phyloP scores from a whole-genome alignment of 2,888 invertebrate species.

The Dicranocentrus wangi region DNA sequence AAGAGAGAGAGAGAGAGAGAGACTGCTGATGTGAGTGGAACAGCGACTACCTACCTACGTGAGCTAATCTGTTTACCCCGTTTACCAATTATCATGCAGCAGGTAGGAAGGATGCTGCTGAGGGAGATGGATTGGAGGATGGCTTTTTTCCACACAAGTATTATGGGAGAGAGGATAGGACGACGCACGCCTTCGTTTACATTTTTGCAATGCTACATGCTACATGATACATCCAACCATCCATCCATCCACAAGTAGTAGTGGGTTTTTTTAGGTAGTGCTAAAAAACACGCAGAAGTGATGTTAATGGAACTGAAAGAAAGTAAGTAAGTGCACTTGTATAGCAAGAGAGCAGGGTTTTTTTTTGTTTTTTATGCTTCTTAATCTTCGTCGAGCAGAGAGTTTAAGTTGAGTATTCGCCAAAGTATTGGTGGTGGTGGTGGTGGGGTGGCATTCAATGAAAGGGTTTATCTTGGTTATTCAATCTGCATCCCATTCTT shows the following conservation, averaged over 20 bases:
- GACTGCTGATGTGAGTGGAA: background rate
- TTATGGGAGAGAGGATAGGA: no score
- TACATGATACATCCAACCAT: background rate
- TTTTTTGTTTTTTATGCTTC: background rate
- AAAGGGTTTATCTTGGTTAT: background rate
- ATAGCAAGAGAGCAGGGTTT: background rate
- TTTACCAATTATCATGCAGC: background rate
- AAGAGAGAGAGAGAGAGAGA: no score
- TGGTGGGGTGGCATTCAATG: background rate
- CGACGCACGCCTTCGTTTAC: slow-evolving; percentile 4
- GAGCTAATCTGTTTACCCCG: background rate
- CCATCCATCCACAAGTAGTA: no score
- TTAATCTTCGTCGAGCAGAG: background rate
- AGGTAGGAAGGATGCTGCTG: slow-evolving; percentile 9
- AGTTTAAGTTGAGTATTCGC: no score
- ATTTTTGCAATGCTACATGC: background rate
- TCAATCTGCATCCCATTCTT: background rate
- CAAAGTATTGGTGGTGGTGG: background rate
- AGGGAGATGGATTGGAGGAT: no score
- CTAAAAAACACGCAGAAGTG: slow-evolving; percentile 11
- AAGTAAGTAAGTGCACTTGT: slow-evolving; percentile 24
- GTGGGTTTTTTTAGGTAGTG: no score
- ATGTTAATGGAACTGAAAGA: slow-evolving; percentile 30
- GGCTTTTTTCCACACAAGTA: no score
- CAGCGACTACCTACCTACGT: background rate